phyloP scores from a whole-genome alignment of 2,888 invertebrate genomes.

The Pseudoips prasinana region DNA sequence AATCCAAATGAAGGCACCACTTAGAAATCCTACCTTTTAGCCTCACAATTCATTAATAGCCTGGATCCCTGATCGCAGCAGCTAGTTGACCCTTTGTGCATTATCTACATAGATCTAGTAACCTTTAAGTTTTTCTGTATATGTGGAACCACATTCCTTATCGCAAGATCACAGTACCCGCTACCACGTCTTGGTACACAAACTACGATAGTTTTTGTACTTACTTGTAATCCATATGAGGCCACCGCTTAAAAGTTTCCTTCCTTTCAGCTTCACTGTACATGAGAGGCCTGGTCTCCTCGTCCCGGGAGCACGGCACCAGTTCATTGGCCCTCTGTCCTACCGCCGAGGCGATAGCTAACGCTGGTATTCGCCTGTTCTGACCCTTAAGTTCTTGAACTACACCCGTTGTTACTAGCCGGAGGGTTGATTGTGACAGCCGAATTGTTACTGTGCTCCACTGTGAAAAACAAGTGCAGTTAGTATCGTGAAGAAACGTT shows the following conservation, averaged over 20 bases:
- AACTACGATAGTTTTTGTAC: too few relatives aligned
- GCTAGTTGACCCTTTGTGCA: too few relatives aligned
- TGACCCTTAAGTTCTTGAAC: constrained; percentile 91
- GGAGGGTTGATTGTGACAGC: constrained; percentile 89
- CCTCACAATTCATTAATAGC: too few relatives aligned
- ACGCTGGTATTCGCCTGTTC: constrained; percentile 91
- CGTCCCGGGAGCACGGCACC: constrained; percentile 80
- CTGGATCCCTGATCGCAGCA: too few relatives aligned
- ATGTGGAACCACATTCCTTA: too few relatives aligned
- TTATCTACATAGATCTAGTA: too few relatives aligned
- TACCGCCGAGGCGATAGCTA: constrained; percentile 94
- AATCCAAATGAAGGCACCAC: too few relatives aligned
- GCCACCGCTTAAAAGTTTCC: constrained; percentile 96
- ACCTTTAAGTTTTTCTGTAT: too few relatives aligned
- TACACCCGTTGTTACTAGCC: constrained; percentile 89
- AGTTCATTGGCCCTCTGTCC: constrained; percentile 92
- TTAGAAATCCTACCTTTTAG: too few relatives aligned
- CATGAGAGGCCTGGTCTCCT: constrained; percentile 84
- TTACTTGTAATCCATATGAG: constrained; percentile 98
- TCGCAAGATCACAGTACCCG: too few relatives aligned
- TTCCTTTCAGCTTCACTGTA: constrained; percentile 95
- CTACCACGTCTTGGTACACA: too few relatives aligned
- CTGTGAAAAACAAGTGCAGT: constrained; percentile 72
- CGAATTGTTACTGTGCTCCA: constrained; percentile 95
- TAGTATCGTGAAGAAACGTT: too few relatives aligned